These are phyloP conservation scores for Agelastica alni DNA, from an alignment of 2,888 invertebrate species.

Conservation along the genomic window DNA sequence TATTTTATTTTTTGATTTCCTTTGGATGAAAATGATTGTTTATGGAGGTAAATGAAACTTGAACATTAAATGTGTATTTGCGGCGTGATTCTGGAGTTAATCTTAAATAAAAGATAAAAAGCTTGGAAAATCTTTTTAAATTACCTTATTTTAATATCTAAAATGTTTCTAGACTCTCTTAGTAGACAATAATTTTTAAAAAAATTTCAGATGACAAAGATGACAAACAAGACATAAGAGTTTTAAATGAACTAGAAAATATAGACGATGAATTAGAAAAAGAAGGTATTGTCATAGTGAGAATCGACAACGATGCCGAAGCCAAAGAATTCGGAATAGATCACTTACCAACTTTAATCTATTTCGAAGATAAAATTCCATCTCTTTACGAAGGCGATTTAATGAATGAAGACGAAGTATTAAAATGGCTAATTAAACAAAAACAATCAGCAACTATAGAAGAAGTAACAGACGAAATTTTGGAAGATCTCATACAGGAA, in stretches of 20 bases:
- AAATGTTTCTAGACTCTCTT: background rate
- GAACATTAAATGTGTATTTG: too few relatives aligned
- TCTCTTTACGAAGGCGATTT: constrained; percentile 90
- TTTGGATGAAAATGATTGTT: too few relatives aligned
- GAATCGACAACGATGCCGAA: constrained; percentile 87
- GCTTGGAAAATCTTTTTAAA: too few relatives aligned
- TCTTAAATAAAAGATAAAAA: too few relatives aligned
- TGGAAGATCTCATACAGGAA: constrained; percentile 82
- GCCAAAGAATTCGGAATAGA: constrained; percentile 90
- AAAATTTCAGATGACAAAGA: constrained; percentile 77
- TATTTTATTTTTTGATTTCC: too few relatives aligned
- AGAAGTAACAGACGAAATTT: constrained; percentile 91
- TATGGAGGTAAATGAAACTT: too few relatives aligned
- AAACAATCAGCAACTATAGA: constrained; percentile 91
- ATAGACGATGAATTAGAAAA: constrained; percentile 90
- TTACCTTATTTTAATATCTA: too few relatives aligned
- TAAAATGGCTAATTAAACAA: constrained; percentile 87
- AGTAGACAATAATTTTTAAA: background rate
- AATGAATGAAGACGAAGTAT: constrained; percentile 88
- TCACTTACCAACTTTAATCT: constrained; percentile 82
- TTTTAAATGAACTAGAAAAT: constrained; percentile 87
- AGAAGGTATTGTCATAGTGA: constrained; percentile 87
- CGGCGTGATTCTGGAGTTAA: too few relatives aligned
- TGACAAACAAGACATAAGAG: constrained; percentile 85
- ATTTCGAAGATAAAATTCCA: constrained; percentile 90